Evolutionary conservation across 1,140 invertebrate genomes (phyloP).

Genomic region (Contarinia nasturtii): DNA sequence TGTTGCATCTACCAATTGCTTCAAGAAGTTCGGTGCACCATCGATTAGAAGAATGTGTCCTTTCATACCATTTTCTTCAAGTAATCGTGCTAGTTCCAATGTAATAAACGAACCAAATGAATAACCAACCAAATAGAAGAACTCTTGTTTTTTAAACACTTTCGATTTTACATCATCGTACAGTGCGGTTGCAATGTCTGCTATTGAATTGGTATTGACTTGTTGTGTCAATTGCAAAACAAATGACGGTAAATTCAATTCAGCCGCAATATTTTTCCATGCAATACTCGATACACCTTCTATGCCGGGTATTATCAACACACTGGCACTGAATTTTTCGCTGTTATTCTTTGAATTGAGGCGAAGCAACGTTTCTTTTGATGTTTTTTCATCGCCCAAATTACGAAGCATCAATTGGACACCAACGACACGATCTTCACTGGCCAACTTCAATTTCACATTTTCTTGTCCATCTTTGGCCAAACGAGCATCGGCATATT

Average conservation of each 20-base stretch:
- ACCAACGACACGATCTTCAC: constrained; percentile 20
- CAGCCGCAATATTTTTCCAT: constrained; percentile 16
- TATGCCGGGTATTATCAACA: constrained; percentile 63
- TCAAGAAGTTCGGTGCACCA: constrained; percentile 34
- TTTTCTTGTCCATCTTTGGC: constrained; percentile 23
- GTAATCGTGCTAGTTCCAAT: constrained; percentile 28
- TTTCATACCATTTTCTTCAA: constrained; percentile 33
- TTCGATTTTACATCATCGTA: constrained; percentile 28
- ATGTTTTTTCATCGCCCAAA: constrained; percentile 30
- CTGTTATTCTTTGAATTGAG: constrained; percentile 19
- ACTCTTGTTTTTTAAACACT: constrained; percentile 30
- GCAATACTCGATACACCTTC: constrained; percentile 44
- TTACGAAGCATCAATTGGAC: constrained; percentile 30
- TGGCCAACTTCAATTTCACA: constrained; percentile 17
- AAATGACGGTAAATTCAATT: constrained; percentile 10
- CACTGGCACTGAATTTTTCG: constrained; percentile 17
- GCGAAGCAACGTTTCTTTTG: constrained; percentile 10
- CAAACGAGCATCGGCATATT: constrained; percentile 35
- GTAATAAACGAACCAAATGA: constrained; percentile 41
- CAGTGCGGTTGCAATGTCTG: background rate
- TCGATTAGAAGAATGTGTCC: constrained; percentile 35
- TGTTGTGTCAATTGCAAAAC: constrained; percentile 16
- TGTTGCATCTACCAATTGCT: constrained; percentile 23
- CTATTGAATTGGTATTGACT: background rate
- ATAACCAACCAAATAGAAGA: constrained; percentile 40